Percentiles rank a stretch among this genome's conserved stretches.
Conservation (phyloP, 2,888 invertebrate species). For the Lasioglossum morio region DNA sequence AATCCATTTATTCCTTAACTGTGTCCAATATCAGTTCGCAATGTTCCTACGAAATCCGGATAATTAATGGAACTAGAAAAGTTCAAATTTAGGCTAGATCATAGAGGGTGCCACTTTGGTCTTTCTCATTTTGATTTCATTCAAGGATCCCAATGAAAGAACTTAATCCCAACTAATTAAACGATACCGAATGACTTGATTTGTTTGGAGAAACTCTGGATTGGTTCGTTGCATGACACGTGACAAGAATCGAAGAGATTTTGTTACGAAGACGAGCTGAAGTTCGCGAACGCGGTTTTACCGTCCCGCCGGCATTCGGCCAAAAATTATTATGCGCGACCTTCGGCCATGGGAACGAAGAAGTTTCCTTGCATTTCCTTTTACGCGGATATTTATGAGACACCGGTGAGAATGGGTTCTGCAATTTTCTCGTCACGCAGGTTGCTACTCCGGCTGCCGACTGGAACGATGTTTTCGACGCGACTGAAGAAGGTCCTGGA, state of each 20-base stretch:
- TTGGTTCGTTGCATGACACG: background rate
- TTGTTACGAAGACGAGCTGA: background rate
- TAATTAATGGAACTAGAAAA: background rate
- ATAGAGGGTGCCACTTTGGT: background rate
- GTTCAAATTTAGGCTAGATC: background rate
- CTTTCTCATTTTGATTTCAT: background rate
- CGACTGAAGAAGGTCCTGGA: slow-evolving; percentile 87
- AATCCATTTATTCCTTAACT: background rate
- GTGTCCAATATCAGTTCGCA: background rate
- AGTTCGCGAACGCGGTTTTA: background rate
- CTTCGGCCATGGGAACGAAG: slow-evolving; percentile 84
- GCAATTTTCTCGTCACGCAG: slow-evolving; percentile 42
- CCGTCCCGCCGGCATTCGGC: background rate
- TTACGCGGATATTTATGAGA: slow-evolving; percentile 74
- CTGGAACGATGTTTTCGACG: slow-evolving; percentile 86
- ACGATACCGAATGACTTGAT: background rate
- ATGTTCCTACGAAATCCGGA: background rate
- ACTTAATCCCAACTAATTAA: too few relatives aligned
- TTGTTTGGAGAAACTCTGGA: too few relatives aligned
- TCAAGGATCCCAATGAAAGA: too few relatives aligned
- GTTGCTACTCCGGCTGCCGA: slow-evolving; percentile 85
- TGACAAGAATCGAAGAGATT: background rate
- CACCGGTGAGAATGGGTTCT: slow-evolving; percentile 63
- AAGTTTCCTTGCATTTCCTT: slow-evolving; percentile 87
- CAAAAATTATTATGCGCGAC: slow-evolving; percentile 34